Percentiles rank a stretch among this genome's conserved stretches.
These are phyloP conservation scores for Zaprionus africanus DNA, from an alignment of 1,140 invertebrate species.

Conservation along the genomic window DNA sequence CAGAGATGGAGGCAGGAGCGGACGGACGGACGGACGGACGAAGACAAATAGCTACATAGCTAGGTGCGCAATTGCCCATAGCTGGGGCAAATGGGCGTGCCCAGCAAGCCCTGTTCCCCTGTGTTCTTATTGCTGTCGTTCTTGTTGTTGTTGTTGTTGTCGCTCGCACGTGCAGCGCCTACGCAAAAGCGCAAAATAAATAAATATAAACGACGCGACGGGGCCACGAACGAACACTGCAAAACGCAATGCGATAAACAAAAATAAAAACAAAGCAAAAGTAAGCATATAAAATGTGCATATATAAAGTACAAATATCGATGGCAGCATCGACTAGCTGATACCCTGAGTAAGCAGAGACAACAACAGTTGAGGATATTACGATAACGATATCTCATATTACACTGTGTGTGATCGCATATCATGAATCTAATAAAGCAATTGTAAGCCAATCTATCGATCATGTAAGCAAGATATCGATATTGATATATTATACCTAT, in stretches of 20 bases:
- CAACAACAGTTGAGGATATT: background rate
- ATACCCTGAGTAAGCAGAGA: background rate
- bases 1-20: background rate
- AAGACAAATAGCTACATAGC: conserved; percentile 4
- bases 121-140: conserved; percentile 16
- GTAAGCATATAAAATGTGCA: background rate
- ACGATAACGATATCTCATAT: background rate
- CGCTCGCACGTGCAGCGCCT: conserved; percentile 72
- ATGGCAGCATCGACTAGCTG: background rate
- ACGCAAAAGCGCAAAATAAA: conserved; percentile 46
- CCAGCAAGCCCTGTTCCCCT: conserved; percentile 13
- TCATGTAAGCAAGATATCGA: no score
- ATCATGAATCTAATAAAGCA: background rate
- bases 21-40: background rate
- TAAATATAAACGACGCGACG: conserved; percentile 12
- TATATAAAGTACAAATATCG: background rate
- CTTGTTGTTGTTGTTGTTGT: conserved; percentile 33
- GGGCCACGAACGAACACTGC: background rate
- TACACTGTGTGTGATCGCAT: background rate
- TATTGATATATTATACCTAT: background rate
- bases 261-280: conserved; percentile 11
- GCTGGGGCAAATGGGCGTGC: conserved; percentile 34
- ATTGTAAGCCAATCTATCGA: no score
- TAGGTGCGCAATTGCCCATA: conserved; percentile 54
- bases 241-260: conserved; percentile 17